Evolutionary conservation across 2,797 vertebrate genomes (phyloP).

Genomic region (Tangara arthus): DNA sequence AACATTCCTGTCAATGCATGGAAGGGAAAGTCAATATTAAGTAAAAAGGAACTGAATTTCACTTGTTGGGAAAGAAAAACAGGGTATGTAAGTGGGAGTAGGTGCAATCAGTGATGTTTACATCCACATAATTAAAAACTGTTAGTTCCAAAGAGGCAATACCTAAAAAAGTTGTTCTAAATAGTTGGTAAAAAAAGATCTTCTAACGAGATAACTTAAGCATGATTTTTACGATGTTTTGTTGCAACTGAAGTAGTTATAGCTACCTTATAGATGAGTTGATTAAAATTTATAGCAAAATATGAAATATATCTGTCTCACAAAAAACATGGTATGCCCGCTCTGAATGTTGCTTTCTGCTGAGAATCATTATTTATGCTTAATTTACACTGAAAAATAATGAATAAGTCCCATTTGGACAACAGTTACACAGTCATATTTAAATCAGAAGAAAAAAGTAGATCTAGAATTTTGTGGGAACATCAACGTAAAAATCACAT

Average conservation of each 20-base stretch:
- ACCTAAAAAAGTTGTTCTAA: neutral
- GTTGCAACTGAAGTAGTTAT: neutral
- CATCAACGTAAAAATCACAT: neutral
- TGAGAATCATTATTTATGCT: neutral
- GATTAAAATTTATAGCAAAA: neutral
- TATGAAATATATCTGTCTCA: neutral
- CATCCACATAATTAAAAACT: neutral
- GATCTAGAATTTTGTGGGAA: neutral
- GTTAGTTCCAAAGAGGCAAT: neutral
- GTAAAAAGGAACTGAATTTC: neutral
- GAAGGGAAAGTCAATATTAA: neutral
- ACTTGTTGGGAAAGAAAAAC: neutral
- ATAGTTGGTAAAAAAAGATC: neutral
- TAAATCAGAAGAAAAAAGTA: neutral
- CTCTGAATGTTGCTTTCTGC: neutral
- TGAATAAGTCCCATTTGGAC: neutral
- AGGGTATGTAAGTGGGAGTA: neutral
- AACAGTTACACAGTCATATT: neutral
- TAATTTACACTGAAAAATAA: neutral
- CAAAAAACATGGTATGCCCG: neutral
- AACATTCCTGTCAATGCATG: neutral
- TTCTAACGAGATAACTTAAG: neutral
- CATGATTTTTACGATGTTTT: neutral
- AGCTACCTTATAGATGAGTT: neutral
- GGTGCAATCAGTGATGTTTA: neutral